Evolutionary conservation across 1,140 invertebrate genomes (phyloP).

Genomic region (Apis cerana): DNA sequence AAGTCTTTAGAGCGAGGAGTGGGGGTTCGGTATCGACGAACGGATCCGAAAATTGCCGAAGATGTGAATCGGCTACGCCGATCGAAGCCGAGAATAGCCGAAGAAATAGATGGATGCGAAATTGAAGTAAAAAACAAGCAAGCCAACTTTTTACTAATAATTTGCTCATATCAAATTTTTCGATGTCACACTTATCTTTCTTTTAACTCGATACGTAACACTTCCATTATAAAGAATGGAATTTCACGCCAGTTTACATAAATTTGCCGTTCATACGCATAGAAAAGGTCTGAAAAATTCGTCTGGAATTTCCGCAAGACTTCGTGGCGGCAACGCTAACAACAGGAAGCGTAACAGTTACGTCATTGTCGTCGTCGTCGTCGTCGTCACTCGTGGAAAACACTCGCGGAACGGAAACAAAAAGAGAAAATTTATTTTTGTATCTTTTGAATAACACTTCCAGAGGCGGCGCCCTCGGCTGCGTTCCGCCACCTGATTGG

Average conservation of each 20-base stretch:
- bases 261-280: not conserved
- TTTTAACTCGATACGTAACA: too few relatives aligned
- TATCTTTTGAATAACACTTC: constrained; percentile 59
- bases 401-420: not conserved
- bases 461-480: constrained; percentile 43
- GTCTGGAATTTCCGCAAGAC: constrained; percentile 1
- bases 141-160: not conserved
- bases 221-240: not conserved
- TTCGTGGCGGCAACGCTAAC: not conserved
- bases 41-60: too few relatives aligned
- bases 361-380: constrained; percentile 16
- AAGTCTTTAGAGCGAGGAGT: too few relatives aligned
- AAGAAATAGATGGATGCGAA: too few relatives aligned
- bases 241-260: not conserved
- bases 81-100: too few relatives aligned
- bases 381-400: constrained; percentile 24
- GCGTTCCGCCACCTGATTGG: constrained; percentile 66
- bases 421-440: constrained; percentile 54
- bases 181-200: too few relatives aligned
- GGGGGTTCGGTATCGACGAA: too few relatives aligned
- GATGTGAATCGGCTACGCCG: too few relatives aligned
- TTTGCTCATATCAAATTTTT: not conserved
- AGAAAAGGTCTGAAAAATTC: constrained; percentile 1
- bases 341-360: constrained; percentile 12
- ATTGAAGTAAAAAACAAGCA: not conserved